Evolutionary conservation across 1,140 invertebrate genomes (phyloP), one percentile per base, ranked within the genome.

Genomic region (Diorhabda sublineata): DNA sequence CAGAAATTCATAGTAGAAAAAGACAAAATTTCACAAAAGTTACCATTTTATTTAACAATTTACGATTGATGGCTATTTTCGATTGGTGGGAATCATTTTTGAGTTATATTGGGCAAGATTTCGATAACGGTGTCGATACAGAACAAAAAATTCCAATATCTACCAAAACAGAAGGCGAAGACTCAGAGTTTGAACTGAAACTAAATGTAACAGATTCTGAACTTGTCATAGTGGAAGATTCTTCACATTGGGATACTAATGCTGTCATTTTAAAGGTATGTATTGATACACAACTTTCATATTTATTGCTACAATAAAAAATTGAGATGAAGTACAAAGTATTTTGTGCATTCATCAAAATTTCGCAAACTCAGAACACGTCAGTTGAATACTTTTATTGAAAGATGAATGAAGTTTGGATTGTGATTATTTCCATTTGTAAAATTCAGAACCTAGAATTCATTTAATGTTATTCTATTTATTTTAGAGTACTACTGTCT

Each of bases 151-250:
- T 66, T 26, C 56, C 71, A 5, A 58, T 66, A 2, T 7, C 68
- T 42, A 65, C 45, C 41, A 73, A 71, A 9, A 74, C 71, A 42
- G 76, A 74, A 45, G n/a, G 52, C 7, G 66, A 69, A 26, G 71
- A 76, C 42, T 61, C 85, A 2, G 87, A 89, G 4, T 89, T 93
- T 78, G 94, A 97, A 81, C 82, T 98, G 11, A 96, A 97, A 81
- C 83, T 98, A 3, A 98, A 98, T 82, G 90, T 98, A 3, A 96
- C 94, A 0, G 94, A 98, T 80, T 98, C 95, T 2, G 95, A 98
- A 83, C 83, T 98, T 42, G 95, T 98, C 42, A 83, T 98, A 4
- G 92, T 98, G 0, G 97, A 98, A 82, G 91, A 98, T 78, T 90
- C 92, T 3, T 91, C 92, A 3, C 83, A 91, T 1, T 88, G 88